phyloP scores from a whole-genome alignment of 2,113 vertebrate species.

The Condylura cristata region DNA sequence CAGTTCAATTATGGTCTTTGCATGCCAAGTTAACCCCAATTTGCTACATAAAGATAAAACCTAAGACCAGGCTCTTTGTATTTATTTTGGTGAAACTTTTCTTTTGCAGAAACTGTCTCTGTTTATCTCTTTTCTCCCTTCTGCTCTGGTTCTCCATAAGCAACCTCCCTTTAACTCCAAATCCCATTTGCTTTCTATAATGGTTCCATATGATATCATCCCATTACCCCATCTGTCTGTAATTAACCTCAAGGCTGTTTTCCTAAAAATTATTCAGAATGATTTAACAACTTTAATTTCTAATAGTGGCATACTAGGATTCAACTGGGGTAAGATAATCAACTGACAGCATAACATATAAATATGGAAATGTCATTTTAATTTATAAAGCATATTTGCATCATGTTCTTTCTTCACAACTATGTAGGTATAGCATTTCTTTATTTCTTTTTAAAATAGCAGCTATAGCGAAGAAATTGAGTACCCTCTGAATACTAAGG shows the following conservation, averaged over 20 bases:
- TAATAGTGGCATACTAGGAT: not conserved
- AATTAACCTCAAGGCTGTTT: constrained; percentile 9
- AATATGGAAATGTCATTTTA: not conserved
- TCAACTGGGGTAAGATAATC: not conserved
- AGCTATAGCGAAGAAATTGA: not conserved
- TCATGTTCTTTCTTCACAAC: not conserved
- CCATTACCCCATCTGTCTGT: not conserved
- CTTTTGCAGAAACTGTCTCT: not conserved
- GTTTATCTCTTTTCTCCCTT: not conserved
- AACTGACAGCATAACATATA: not conserved
- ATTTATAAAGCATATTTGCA: not conserved
- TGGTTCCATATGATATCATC: not conserved
- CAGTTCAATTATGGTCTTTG: not conserved
- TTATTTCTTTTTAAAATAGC: not conserved
- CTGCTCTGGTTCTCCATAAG: not conserved
- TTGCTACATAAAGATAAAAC: not conserved
- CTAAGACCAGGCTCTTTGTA: not conserved
- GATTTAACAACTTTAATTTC: constrained; percentile 37
- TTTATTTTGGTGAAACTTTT: not conserved
- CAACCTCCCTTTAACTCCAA: not conserved
- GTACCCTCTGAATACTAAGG: not conserved
- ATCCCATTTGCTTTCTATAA: not conserved
- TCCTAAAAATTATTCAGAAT: constrained; percentile 12
- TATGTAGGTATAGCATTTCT: not conserved
- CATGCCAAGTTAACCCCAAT: not conserved